Conservation (phyloP, 1,140 invertebrate genomes). For the Chrysomallon squamiferum region DNA sequence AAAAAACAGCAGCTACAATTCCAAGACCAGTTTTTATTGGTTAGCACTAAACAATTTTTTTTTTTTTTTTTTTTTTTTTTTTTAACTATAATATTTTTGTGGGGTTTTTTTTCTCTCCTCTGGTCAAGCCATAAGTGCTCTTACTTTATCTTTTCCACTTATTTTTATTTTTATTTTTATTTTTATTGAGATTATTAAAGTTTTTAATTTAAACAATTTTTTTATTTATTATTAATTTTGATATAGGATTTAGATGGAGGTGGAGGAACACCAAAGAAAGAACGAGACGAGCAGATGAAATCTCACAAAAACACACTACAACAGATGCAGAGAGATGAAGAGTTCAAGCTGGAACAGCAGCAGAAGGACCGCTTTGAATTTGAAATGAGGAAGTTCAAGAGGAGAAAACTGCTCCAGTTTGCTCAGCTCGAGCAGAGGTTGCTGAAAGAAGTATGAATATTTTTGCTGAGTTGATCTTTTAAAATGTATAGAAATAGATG, state of each 20-base stretch:
- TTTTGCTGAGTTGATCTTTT: too few relatives aligned
- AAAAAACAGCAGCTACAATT: too few relatives aligned
- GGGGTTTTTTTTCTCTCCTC: too few relatives aligned
- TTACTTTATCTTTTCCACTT: too few relatives aligned
- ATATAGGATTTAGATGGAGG: conserved; percentile 90
- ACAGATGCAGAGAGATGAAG: conserved; percentile 88
- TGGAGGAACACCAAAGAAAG: conserved; percentile 89
- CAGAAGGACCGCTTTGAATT: conserved; percentile 92
- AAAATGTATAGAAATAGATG: too few relatives aligned
- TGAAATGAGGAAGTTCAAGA: conserved; percentile 90
- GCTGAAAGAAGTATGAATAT: conserved; percentile 76
- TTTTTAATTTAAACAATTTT: not conserved
- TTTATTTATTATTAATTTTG: not conserved
- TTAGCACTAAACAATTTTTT: too few relatives aligned
- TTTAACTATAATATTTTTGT: too few relatives aligned
- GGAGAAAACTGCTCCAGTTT: conserved; percentile 85
- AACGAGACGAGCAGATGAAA: conserved; percentile 81
- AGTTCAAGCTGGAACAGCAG: conserved; percentile 81
- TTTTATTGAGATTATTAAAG: not conserved
- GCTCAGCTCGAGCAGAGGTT: conserved; percentile 92
- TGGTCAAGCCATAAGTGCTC: too few relatives aligned
- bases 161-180: not conserved
- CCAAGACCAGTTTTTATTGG: too few relatives aligned
- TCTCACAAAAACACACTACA: conserved; percentile 90
- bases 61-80: too few relatives aligned